phyloP scores from a whole-genome alignment of 2,888 invertebrate genomes.

The Adelphocoris suturalis region DNA sequence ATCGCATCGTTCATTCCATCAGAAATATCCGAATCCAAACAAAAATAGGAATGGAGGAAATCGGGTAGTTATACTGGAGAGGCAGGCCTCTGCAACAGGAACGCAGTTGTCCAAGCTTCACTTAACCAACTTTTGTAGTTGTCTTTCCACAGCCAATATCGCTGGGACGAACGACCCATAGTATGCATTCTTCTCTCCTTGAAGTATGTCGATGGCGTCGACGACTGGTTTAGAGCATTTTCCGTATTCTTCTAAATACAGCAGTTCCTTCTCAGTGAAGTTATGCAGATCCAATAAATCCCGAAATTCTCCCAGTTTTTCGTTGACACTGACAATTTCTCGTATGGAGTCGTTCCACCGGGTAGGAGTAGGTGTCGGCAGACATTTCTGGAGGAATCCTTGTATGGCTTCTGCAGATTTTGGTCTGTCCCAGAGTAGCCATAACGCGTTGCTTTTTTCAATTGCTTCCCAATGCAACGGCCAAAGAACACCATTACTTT shows the following conservation, averaged over 20 bases:
- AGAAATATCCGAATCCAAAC: too few relatives aligned
- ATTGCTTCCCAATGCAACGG: background rate
- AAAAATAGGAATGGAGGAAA: conserved; percentile 55
- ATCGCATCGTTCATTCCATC: conserved; percentile 33
- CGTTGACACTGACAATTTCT: conserved; percentile 18
- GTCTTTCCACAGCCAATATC: conserved; percentile 33
- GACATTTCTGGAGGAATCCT: conserved; percentile 43
- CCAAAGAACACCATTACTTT: background rate
- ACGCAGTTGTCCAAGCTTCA: conserved; percentile 32
- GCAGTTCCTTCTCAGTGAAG: conserved; percentile 52
- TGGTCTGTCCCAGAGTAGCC: conserved; percentile 29
- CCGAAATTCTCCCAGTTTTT: conserved; percentile 24
- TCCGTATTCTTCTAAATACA: conserved; percentile 59
- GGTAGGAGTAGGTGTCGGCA: conserved; percentile 41
- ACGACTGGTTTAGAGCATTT: conserved; percentile 55
- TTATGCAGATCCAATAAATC: conserved; percentile 40
- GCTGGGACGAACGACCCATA: conserved; percentile 48
- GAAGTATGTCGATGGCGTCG: conserved; percentile 48
- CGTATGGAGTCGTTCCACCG: conserved; percentile 62
- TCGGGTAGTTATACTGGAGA: conserved; percentile 49
- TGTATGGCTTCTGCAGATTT: conserved; percentile 57
- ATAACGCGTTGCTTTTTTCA: conserved; percentile 51
- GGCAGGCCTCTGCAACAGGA: conserved; percentile 48
- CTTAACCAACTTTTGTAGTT: background rate
- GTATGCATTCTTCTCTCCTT: conserved; percentile 61